Evolutionary conservation across 2,113 vertebrate species (phyloP).

Genomic region (Chlorocebus sabaeus): DNA sequence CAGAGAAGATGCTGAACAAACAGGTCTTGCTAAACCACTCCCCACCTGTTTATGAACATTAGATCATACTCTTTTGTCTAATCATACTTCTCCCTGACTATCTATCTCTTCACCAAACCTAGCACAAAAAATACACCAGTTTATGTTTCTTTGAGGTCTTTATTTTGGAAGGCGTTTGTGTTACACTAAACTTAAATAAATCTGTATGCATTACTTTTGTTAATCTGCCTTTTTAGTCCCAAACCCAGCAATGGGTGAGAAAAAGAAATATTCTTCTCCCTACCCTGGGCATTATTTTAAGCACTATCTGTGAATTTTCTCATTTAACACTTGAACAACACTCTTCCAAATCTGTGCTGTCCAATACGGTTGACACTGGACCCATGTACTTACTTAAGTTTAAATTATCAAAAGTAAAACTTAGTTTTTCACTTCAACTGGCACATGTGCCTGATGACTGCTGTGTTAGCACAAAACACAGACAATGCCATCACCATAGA

Average conservation of each 20-base stretch:
- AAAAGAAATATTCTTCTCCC: neutral
- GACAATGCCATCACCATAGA: neutral
- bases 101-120: neutral
- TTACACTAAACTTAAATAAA: neutral
- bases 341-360: neutral
- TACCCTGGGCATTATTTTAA: neutral
- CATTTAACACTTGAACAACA: neutral
- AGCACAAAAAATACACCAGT: neutral
- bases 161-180: neutral
- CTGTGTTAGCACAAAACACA: neutral
- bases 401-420: neutral
- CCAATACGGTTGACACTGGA: neutral
- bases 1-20: neutral
- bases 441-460: neutral
- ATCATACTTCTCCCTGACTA: rapidly evolving
- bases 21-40: neutral
- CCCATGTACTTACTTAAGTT: neutral
- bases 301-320: neutral
- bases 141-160: neutral
- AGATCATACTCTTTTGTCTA: neutral
- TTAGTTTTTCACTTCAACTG: too few species aligned
- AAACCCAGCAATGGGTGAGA: neutral
- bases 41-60: too few species aligned
- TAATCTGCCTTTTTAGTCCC: neutral
- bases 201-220: neutral